Percentiles rank a stretch among this genome's conserved stretches.
Conservation (phyloP, 2,113 vertebrate species). For the Amphiprion ocellaris region DNA sequence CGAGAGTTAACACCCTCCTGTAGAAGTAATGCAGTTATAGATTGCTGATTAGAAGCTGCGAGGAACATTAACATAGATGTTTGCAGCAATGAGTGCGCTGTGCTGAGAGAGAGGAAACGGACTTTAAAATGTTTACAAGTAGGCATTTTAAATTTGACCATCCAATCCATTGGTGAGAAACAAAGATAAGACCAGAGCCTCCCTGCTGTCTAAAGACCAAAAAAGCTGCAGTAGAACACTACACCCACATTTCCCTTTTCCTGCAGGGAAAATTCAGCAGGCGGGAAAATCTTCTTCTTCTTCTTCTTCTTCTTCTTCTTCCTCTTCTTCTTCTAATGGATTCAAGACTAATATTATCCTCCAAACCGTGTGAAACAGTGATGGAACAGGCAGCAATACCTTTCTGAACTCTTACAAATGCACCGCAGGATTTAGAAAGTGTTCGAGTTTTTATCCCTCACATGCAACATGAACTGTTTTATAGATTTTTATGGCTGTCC, state of each 20-base stretch:
- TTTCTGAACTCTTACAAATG: conserved; percentile 40
- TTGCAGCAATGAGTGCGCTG: too few species aligned
- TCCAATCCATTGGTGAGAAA: conserved; percentile 10
- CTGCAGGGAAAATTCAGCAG: conserved; percentile 17
- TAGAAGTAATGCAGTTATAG: too few species aligned
- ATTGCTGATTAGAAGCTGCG: too few species aligned
- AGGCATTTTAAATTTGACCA: not conserved
- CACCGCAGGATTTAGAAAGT: conserved; percentile 40
- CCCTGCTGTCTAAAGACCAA: conserved; percentile 34
- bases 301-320: not conserved
- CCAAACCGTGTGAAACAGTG: conserved; percentile 25
- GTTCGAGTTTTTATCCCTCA: conserved; percentile 47
- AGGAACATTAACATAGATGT: too few species aligned
- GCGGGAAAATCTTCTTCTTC: not conserved
- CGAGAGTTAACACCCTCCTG: too few species aligned
- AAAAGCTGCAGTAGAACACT: conserved; percentile 14
- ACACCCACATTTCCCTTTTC: conserved; percentile 34
- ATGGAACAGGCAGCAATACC: not conserved
- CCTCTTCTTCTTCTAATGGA: not conserved
- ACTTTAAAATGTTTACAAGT: not conserved
- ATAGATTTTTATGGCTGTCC: conserved; percentile 60
- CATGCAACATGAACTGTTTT: conserved; percentile 68
- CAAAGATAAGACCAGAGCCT: conserved; percentile 8
- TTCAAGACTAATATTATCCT: conserved; percentile 6
- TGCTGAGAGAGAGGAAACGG: too few species aligned